A percentile compares a stretch with the other conserved stretches of the same genome.
Conservation (phyloP, 2,888 invertebrate genomes). For the Brachynemurus nebulosus region DNA sequence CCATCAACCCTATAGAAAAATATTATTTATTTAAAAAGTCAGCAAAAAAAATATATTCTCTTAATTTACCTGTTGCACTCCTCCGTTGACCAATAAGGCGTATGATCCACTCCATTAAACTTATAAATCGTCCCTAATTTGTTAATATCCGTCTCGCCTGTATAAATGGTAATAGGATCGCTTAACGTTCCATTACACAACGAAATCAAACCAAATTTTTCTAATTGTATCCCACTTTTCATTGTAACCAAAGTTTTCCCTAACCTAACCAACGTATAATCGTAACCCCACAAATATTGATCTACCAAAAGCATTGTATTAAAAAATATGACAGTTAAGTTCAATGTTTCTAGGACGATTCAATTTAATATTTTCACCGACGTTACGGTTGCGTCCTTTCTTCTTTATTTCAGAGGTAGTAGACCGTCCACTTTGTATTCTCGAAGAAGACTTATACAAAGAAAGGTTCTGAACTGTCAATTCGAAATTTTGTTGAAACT, state of each 20-base stretch:
- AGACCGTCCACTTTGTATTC: too few species aligned
- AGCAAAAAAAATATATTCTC: not conserved
- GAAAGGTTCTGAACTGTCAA: too few species aligned
- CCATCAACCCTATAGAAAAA: slow-evolving; percentile 39
- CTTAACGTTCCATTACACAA: slow-evolving; percentile 52
- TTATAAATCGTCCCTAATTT: slow-evolving; percentile 48
- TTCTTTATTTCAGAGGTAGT: too few species aligned
- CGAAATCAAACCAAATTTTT: slow-evolving; percentile 54
- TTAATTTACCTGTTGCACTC: slow-evolving; percentile 48
- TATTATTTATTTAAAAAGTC: not conserved
- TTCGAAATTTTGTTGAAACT: too few species aligned
- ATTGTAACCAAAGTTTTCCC: slow-evolving; percentile 34
- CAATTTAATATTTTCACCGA: too few species aligned
- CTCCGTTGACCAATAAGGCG: slow-evolving; percentile 48
- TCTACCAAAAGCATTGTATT: too few species aligned
- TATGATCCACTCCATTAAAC: slow-evolving; percentile 41
- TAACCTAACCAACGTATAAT: slow-evolving; percentile 39
- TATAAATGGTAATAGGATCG: slow-evolving; percentile 52
- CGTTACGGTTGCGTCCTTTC: too few species aligned
- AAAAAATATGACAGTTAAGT: too few species aligned
- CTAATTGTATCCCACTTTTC: slow-evolving; percentile 35
- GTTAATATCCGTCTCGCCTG: slow-evolving; percentile 46
- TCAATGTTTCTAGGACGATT: too few species aligned
- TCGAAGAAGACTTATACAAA: too few species aligned
- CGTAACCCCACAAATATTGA: slow-evolving; percentile 60